Conservation (phyloP, 2,113 vertebrate genomes). For the Silurus meridionalis region DNA sequence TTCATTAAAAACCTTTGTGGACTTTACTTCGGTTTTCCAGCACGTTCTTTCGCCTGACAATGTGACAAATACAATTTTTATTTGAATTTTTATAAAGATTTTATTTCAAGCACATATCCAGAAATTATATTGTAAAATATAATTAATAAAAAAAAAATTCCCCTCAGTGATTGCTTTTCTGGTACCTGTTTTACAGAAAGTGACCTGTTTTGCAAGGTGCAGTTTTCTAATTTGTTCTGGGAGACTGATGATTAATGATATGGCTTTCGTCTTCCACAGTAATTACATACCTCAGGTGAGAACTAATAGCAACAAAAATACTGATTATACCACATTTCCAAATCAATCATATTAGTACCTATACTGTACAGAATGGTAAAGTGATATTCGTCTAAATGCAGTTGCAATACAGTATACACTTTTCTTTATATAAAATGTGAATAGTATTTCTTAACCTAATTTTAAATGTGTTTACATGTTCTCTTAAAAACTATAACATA, state of each 20-base stretch:
- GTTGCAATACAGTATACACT: not conserved
- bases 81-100: not conserved
- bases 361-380: not conserved
- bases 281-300: constrained; percentile 46
- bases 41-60: too few species aligned
- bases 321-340: not conserved
- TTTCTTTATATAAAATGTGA: not conserved
- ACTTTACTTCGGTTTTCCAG: too few species aligned
- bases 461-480: not conserved
- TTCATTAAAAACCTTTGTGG: too few species aligned
- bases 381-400: too few species aligned
- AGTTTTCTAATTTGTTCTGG: constrained; percentile 48
- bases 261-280: constrained; percentile 43
- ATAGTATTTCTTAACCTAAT: not conserved
- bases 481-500: not conserved
- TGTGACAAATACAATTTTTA: too few species aligned
- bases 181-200: constrained; percentile 23
- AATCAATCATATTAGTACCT: constrained; percentile 16
- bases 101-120: not conserved
- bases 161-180: constrained; percentile 55
- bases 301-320: constrained; percentile 35
- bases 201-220: constrained; percentile 32
- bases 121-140: not conserved
- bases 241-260: constrained; percentile 55
- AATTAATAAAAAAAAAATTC: not conserved